Evolutionary conservation across 2,888 invertebrate genomes (phyloP).

Genomic region (Melikaiella ostensackeni): DNA sequence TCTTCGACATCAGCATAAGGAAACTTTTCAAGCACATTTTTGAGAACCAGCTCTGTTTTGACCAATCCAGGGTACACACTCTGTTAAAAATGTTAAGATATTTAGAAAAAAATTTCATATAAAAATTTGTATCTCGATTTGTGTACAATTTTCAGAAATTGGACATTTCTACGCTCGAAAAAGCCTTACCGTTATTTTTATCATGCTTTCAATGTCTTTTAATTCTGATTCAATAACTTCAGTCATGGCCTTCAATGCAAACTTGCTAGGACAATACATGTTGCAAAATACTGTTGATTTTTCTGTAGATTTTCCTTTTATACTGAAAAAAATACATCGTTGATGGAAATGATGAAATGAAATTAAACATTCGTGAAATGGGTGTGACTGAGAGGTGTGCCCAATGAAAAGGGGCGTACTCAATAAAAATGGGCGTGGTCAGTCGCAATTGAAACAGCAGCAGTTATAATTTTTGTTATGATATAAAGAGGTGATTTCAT

Average conservation of each 20-base stretch:
- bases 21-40: not conserved
- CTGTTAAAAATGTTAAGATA: constrained; percentile 54
- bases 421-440: too few relatives aligned
- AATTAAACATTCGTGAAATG: too few relatives aligned
- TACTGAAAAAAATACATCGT: constrained; percentile 4
- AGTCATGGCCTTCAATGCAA: constrained; percentile 78
- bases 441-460: too few relatives aligned
- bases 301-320: constrained; percentile 25
- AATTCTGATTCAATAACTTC: constrained; percentile 74
- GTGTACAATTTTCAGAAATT: too few relatives aligned
- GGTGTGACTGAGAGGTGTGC: too few relatives aligned
- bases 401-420: too few relatives aligned
- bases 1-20: constrained; percentile 57
- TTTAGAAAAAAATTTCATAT: not conserved
- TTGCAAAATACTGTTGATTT: constrained; percentile 2
- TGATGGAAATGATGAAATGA: too few relatives aligned
- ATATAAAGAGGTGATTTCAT: not conserved
- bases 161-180: not conserved
- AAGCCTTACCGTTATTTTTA: constrained; percentile 45
- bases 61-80: constrained; percentile 73
- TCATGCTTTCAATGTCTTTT: constrained; percentile 37
- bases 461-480: not conserved
- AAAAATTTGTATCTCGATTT: not conserved
- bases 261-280: constrained; percentile 79
- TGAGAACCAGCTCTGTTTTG: constrained; percentile 63